Conservation (phyloP, 2,113 vertebrate species). For the Cervus canadensis region DNA sequence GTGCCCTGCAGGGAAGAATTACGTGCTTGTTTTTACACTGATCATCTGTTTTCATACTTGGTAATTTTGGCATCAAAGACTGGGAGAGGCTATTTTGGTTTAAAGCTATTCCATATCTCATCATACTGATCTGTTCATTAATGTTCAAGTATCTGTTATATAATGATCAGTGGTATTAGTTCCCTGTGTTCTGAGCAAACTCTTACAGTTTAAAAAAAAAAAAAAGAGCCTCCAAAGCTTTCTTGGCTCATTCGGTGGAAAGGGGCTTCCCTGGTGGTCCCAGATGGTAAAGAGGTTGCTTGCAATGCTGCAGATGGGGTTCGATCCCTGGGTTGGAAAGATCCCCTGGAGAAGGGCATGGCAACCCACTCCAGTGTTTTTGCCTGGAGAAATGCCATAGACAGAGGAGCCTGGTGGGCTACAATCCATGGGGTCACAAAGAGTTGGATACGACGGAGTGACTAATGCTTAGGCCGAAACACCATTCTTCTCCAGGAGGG, state of each 20-base stretch:
- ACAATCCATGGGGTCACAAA: background rate
- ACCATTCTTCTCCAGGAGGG: background rate
- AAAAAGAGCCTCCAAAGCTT: background rate
- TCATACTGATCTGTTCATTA: constrained; percentile 11
- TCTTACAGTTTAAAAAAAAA: background rate
- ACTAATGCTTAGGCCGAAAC: background rate
- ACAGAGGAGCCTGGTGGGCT: background rate
- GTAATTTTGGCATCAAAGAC: background rate
- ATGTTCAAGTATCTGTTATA: constrained; percentile 23
- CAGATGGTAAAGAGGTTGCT: background rate
- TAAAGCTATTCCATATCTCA: background rate
- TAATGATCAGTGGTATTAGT: background rate
- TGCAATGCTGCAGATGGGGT: background rate
- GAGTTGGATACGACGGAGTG: fast-evolving
- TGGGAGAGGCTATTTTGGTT: background rate
- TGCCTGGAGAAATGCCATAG: background rate
- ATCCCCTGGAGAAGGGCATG: background rate
- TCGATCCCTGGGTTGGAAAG: background rate
- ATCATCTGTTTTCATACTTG: background rate
- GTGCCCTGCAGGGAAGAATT: background rate
- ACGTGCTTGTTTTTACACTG: background rate
- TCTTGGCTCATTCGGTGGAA: background rate
- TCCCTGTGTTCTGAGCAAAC: constrained; percentile 5
- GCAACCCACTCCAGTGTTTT: background rate
- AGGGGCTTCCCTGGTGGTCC: background rate